These are phyloP conservation scores for Lethrus apterus DNA, from an alignment of 1,140 invertebrate genomes.

Conservation along the genomic window DNA sequence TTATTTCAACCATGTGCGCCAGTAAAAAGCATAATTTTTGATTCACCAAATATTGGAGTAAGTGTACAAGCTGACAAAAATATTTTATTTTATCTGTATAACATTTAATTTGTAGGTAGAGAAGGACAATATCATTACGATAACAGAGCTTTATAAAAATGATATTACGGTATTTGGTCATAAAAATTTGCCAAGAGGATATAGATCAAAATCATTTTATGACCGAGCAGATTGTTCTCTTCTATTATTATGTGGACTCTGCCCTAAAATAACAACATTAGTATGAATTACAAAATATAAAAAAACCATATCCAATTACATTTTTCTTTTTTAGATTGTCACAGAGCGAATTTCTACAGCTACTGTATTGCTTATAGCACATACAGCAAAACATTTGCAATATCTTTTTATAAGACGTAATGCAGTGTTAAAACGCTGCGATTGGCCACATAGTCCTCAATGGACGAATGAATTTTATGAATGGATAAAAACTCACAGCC, in stretches of 20 bases:
- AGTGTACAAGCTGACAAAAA: constrained; percentile 11
- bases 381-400: constrained; percentile 55
- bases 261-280: constrained; percentile 56
- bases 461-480: constrained; percentile 60
- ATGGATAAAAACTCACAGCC: constrained; percentile 56
- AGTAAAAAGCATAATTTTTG: constrained; percentile 59
- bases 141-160: constrained; percentile 52
- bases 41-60: constrained; percentile 56
- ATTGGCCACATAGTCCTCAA: constrained; percentile 56
- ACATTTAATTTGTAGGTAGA: constrained; percentile 39
- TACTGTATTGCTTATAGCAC: constrained; percentile 67
- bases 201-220: constrained; percentile 53
- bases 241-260: constrained; percentile 53
- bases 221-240: constrained; percentile 57
- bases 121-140: constrained; percentile 43
- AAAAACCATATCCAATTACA: constrained; percentile 1
- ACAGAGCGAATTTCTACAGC: constrained; percentile 73
- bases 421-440: constrained; percentile 60
- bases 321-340: constrained; percentile 50
- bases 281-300: constrained; percentile 38
- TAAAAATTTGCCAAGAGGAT: constrained; percentile 53
- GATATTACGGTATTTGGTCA: constrained; percentile 54
- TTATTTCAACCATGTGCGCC: constrained; percentile 53
- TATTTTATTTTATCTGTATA: background rate
- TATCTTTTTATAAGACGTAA: constrained; percentile 64